Conservation (phyloP, 2,888 invertebrate species). For the Aproaerema taeniolella region DNA sequence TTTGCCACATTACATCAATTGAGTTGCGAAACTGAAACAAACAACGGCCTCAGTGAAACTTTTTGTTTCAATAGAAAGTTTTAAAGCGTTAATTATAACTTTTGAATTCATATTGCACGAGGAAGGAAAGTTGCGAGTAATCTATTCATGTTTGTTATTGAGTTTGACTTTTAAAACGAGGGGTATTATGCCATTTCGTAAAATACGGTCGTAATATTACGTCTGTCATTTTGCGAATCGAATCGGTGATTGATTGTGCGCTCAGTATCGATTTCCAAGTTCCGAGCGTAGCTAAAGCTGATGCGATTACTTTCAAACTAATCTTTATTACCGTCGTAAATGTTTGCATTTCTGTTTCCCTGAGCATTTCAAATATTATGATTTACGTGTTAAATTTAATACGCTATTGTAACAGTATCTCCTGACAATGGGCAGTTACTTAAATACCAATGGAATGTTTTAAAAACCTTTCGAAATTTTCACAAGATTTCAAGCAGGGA, state of each 20-base stretch:
- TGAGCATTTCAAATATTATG: not conserved
- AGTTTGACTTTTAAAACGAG: slow-evolving; percentile 30
- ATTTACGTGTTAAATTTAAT: no score
- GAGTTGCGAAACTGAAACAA: slow-evolving; percentile 37
- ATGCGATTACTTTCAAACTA: slow-evolving; percentile 6
- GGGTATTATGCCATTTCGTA: slow-evolving; percentile 29
- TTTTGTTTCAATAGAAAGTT: slow-evolving; percentile 54
- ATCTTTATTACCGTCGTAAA: slow-evolving; percentile 4
- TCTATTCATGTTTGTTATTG: slow-evolving; percentile 39
- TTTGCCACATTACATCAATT: slow-evolving; percentile 33
- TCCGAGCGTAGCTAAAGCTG: slow-evolving; percentile 8
- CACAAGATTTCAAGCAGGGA: no score
- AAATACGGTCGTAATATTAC: slow-evolving; percentile 7
- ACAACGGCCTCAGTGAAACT: slow-evolving; percentile 35
- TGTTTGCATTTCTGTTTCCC: not conserved
- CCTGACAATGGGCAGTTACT: no score
- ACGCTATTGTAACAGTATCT: no score
- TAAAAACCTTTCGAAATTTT: no score
- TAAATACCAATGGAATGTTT: no score
- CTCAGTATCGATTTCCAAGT: slow-evolving; percentile 10
- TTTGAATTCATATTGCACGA: slow-evolving; percentile 41
- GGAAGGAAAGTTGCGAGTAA: slow-evolving; percentile 31
- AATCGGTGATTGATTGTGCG: slow-evolving; percentile 13
- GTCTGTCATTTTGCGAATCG: slow-evolving; percentile 8
- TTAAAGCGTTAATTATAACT: slow-evolving; percentile 59